These are phyloP conservation scores for Rhingia campestris DNA, from an alignment of 2,888 invertebrate species.

Conservation along the genomic window DNA sequence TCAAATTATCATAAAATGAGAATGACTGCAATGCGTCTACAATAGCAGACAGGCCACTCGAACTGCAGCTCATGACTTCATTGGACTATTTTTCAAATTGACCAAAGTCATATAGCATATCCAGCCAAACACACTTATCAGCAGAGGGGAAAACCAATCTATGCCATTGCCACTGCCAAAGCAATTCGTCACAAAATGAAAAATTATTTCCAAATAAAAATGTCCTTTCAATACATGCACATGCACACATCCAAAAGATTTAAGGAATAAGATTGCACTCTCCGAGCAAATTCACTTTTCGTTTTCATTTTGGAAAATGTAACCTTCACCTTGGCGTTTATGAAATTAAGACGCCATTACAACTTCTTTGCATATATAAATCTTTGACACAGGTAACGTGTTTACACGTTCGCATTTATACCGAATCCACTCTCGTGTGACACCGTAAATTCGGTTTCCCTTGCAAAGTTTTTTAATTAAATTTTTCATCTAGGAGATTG, in stretches of 20 bases:
- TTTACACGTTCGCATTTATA: background rate
- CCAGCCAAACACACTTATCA: background rate
- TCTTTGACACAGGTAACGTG: background rate
- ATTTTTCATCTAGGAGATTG: background rate
- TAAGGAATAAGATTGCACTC: slow-evolving; percentile 12
- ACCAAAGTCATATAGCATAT: too few species aligned
- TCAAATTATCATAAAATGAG: too few species aligned
- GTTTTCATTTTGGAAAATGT: background rate
- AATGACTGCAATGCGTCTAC: too few species aligned
- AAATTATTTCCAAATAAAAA: slow-evolving; percentile 14
- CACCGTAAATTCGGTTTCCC: slow-evolving; percentile 8
- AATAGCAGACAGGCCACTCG: too few species aligned
- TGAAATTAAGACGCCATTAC: background rate
- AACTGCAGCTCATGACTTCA: too few species aligned
- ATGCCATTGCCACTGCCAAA: background rate
- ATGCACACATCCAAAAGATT: background rate
- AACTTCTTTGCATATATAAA: background rate
- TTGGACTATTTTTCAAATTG: too few species aligned
- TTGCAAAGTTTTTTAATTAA: slow-evolving; percentile 33
- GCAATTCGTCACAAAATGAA: slow-evolving; percentile 13
- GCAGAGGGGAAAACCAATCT: background rate
- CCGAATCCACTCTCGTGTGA: background rate
- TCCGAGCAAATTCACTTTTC: background rate
- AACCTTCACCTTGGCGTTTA: slow-evolving; percentile 15
- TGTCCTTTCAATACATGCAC: slow-evolving; percentile 16